A percentile compares a stretch with the other conserved stretches of the same genome.
Conservation (phyloP, 2,113 vertebrate genomes). For the Microcebus ravelobensis region DNA sequence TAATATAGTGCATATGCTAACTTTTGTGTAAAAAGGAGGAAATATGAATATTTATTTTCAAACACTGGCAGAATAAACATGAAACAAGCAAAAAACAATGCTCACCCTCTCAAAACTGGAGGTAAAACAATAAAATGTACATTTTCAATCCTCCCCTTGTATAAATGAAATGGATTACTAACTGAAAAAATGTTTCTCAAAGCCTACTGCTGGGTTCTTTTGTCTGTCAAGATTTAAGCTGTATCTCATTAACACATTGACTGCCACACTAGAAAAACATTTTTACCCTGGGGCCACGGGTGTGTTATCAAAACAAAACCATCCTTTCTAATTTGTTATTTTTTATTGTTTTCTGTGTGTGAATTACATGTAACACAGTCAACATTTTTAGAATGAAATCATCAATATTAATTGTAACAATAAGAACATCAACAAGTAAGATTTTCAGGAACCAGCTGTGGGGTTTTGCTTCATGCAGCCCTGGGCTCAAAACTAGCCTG, state of each 20-base stretch:
- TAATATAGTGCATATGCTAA: not conserved
- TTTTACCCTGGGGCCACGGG: too few relatives aligned
- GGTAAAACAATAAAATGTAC: slow-evolving; percentile 37
- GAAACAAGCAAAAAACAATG: slow-evolving; percentile 20
- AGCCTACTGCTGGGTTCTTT: not conserved
- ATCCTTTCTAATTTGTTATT: too few relatives aligned
- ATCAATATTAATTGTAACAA: too few relatives aligned
- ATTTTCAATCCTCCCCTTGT: not conserved
- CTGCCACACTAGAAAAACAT: too few relatives aligned
- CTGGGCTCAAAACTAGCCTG: too few relatives aligned
- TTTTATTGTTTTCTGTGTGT: too few relatives aligned
- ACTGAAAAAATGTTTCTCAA: not conserved
- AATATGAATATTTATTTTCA: slow-evolving; percentile 41
- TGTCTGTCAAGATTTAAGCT: not conserved
- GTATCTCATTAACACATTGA: not conserved
- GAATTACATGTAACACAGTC: too few relatives aligned
- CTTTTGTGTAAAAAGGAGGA: not conserved
- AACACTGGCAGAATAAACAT: not conserved
- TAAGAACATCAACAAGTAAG: too few relatives aligned
- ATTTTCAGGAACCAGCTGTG: too few relatives aligned
- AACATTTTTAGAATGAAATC: too few relatives aligned
- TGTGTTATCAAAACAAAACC: too few relatives aligned
- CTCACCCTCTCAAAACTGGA: not conserved
- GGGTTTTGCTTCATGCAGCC: too few relatives aligned
- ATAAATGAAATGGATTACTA: slow-evolving; percentile 41